phyloP scores from a whole-genome alignment of 2,113 vertebrate species.

The Rhineura floridana region DNA sequence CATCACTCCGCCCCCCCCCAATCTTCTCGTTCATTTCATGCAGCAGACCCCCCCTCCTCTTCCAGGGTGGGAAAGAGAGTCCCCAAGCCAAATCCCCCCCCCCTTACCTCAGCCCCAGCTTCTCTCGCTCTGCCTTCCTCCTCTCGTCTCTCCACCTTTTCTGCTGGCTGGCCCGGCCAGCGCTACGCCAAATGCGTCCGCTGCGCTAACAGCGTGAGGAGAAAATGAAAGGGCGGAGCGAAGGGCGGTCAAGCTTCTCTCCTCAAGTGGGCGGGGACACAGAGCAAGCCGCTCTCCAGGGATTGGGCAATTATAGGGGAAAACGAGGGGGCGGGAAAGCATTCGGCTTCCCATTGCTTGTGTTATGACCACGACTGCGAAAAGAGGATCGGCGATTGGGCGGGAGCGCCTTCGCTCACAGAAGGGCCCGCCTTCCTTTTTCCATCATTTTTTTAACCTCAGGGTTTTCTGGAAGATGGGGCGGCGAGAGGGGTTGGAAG shows the following conservation, averaged over 20 bases:
- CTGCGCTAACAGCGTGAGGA: conserved; percentile 44
- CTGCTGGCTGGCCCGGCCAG: conserved; percentile 29
- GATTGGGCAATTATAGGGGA: conserved; percentile 58
- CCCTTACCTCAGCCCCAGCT: conserved; percentile 8
- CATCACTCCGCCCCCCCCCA: too few species aligned
- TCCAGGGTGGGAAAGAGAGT: background rate
- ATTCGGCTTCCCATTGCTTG: background rate
- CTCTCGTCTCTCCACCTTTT: conserved; percentile 15
- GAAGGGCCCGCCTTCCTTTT: background rate
- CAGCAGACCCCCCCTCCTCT: background rate
- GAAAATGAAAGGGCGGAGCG: background rate
- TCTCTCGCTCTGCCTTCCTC: conserved; percentile 28
- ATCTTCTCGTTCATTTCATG: too few species aligned
- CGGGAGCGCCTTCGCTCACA: background rate
- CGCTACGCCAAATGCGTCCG: conserved; percentile 56
- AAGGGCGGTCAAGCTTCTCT: too few species aligned
- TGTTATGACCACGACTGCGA: background rate
- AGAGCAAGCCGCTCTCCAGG: fast-evolving
- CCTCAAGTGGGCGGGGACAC: too few species aligned
- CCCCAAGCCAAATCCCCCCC: background rate
- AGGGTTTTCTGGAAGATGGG: background rate
- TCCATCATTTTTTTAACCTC: background rate
- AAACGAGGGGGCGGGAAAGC: background rate
- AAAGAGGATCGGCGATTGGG: background rate
- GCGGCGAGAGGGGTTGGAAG: too few species aligned